Conservation (phyloP, 1,140 invertebrate species). For the Drosophila baimaii region DNA sequence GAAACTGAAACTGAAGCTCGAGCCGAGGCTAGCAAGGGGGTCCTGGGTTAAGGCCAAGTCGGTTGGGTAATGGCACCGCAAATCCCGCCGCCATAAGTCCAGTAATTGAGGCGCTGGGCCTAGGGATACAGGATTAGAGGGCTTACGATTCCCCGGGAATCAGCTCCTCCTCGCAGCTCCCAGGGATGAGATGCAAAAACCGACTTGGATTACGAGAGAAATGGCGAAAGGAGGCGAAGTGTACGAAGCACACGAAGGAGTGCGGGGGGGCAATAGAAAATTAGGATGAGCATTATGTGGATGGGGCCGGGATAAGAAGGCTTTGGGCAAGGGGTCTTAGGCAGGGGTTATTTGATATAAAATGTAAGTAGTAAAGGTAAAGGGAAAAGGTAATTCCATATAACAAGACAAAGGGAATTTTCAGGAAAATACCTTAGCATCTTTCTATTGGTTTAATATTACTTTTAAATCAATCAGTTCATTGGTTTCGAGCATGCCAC, state of each 20-base stretch:
- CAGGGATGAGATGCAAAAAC: slow-evolving; percentile 6
- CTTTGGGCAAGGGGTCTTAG: no score
- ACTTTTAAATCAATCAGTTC: slow-evolving; percentile 17
- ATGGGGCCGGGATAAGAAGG: background rate
- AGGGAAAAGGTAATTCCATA: no score
- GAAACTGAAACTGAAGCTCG: background rate
- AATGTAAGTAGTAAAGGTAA: background rate
- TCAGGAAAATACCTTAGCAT: background rate
- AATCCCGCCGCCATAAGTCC: slow-evolving; percentile 30
- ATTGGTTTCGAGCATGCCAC: background rate
- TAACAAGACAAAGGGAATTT: no score
- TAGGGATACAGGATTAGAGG: slow-evolving; percentile 17
- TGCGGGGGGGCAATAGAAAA: background rate
- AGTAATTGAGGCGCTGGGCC: slow-evolving; percentile 33
- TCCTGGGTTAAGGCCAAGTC: slow-evolving; percentile 13
- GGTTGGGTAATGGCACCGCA: slow-evolving; percentile 18
- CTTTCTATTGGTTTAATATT: background rate
- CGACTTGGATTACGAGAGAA: slow-evolving; percentile 12
- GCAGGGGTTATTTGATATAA: background rate
- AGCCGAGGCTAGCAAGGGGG: background rate
- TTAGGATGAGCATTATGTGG: background rate
- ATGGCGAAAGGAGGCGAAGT: background rate
- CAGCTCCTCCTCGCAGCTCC: background rate
- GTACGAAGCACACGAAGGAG: background rate
- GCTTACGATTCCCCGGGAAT: background rate